Base-by-base conservation (phyloP, 1,140 invertebrate species). In the Neodiprion fabricii region DNA sequence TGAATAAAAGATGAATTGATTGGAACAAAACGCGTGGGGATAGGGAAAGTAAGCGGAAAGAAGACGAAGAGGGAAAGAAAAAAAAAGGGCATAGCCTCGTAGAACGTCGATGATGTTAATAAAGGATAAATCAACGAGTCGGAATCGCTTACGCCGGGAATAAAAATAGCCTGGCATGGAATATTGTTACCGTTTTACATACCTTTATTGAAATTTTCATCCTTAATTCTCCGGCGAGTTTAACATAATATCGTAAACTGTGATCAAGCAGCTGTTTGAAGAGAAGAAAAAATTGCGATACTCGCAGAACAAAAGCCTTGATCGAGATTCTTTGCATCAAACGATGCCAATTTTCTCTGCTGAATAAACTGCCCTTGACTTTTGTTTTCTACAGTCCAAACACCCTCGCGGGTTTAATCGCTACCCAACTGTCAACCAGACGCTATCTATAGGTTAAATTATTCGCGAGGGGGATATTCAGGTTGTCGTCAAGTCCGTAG, bases 1-100 rank as follows among this genome's bases (percentile, higher is more conserved):
- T 88, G 86, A 88, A 88, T 87, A 87, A 88, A 88, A 88, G 84
- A 88, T 88, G 83, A 87, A 82, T 66, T 28, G 17, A 65, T 47
- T 23, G 71, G 67, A 72, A 66, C 17, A 48, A 21, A 47, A 76
- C n/a, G 40, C 49, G n/a, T 65, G 12, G 50, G 73, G 71, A 1
- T 67, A 47, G 9, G 14, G 67, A 73, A 48, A 47, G 67, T 14
- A 53, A 50, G 53, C 17, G 40, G 73, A 68, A 67, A 4, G 11
- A 65, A 40, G 28, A 40, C 28, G 28, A 40, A 40, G 28, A 40
- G 23, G 49, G 66, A 21, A 40, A 75, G 69, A 67, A 28, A 67
- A 67, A 72, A 71, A 71, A 17, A 69, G 11, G 11, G 53, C n/a
- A 61, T 61, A 61, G 53, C 28, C 28, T 40, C 71, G 79, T 84